Base-by-base conservation (phyloP, 2,797 vertebrate genomes). In the Chloroceryle amazona region DNA sequence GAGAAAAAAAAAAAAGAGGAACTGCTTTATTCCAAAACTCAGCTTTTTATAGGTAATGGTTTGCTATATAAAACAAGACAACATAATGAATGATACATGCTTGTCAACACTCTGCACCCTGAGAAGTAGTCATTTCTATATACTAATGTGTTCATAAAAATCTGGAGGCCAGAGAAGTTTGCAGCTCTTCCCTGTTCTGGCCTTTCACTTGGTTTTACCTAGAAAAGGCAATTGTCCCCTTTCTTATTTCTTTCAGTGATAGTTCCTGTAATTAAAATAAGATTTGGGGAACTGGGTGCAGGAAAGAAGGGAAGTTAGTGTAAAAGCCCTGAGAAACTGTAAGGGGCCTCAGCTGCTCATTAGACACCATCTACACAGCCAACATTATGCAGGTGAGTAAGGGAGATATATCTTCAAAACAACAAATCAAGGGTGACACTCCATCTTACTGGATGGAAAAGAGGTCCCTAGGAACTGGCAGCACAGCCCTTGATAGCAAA, bases 41-140 rank as follows among this genome's bases (percentile, higher is more conserved):
- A 52, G 12, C 10, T 66, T 70, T 95, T 70, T 75, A 20, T 73
- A 81, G 68, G 31, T 21, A 79, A 39, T n/a, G 4, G 70, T 31
- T 62, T 81, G 44, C 39, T 80, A 33, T 54, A 89, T 74, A 91
- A 89, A 93, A 37, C 35, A 80, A 76, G 49, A n/a, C 21, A 76
- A 62, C 14, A 26, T 75, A 80, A 91, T 55, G 58, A 85, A 84
- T 57, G 66, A 91, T 63, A 65, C 5, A 26, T 55, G 17, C 10
- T 61, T 71, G 49, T 70, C 80, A 81, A 25, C 39, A 37, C 28
- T 83, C 61, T 60, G 33, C 72, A 81, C 60, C 46, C 63, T 62
- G 18, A n/a, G 60, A 90, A 42, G 33, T 57, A 90, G n/a, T 18
- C 37, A 86, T 88, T 95, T 96, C 91, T 61, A 88, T 82, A 73